These are phyloP conservation scores for Chrysaora quinquecirrha DNA, from an alignment of 30 jellyfish, hydroid and myxozoan genomes.

Conservation along the genomic window DNA sequence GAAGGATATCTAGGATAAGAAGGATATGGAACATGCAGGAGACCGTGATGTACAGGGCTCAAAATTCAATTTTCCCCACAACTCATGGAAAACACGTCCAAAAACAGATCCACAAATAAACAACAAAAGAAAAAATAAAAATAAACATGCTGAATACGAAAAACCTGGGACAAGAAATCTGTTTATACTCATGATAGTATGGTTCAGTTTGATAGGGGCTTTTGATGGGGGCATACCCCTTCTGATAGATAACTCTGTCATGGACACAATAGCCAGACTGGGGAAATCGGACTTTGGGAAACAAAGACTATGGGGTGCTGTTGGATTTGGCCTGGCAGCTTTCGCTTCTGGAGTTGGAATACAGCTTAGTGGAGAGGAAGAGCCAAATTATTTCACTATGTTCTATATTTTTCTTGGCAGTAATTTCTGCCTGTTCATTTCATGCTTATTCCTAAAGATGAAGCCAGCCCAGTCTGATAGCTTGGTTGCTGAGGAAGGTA, in stretches of 20 bases:
- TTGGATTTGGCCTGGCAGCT: constrained; percentile 80
- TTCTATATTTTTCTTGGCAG: constrained; percentile 63
- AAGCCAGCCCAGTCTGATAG: neutral
- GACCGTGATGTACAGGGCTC: too few species aligned
- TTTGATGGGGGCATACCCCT: constrained; percentile 78
- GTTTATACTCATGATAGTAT: constrained; percentile 46
- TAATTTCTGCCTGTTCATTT: constrained; percentile 27
- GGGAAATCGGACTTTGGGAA: constrained; percentile 63
- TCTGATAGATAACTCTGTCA: constrained; percentile 62
- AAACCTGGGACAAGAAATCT: neutral
- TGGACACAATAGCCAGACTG: constrained; percentile 33
- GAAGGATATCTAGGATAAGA: too few species aligned
- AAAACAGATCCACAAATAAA: too few species aligned
- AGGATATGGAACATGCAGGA: too few species aligned
- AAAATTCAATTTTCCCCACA: neutral
- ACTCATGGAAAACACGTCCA: neutral
- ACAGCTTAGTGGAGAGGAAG: constrained; percentile 36
- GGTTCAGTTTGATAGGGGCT: constrained; percentile 62
- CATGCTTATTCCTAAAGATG: constrained; percentile 48
- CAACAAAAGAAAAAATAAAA: neutral
- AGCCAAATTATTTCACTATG: constrained; percentile 57
- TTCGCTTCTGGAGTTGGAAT: constrained; percentile 72
- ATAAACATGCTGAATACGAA: neutral
- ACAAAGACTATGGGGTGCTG: constrained; percentile 84
- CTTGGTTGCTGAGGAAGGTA: constrained; percentile 6